Base-by-base conservation (phyloP, 2,888 invertebrate species). In the Volucella inanis region DNA sequence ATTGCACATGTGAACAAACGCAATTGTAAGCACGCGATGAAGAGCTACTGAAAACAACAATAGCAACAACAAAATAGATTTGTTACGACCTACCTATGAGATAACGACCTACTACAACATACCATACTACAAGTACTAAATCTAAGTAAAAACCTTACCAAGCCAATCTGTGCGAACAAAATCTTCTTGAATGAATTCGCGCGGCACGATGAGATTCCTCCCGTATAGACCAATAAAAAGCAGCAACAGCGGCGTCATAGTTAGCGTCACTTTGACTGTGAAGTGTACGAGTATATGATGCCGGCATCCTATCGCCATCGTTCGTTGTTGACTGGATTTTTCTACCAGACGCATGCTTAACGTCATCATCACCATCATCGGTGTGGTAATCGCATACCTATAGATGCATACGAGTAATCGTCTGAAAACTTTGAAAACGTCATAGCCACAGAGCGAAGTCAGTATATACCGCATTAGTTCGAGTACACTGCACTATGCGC, bases 281-380 rank as follows among this genome's bases (percentile, higher is more conserved):
- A n/a, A 59, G 61, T 54, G 4, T 41, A 55, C 41, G 49, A 31
- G 3, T 47, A 43, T 15, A 18, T 2, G 22, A 54, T 11, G 38
- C 39, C 39, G 38, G 43, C 88, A 96, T 97, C 87, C 95, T 95
- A 71, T 93, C 94, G 38, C 38, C 22, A 22, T 76, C 49, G 68
- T 4, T 22, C 22, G 22, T 22, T 22, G 22, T 22, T 22, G 22
- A 22, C 22, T 22, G 22, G 3, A 22, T 22, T 22, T 22, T 22
- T 22, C 22, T 22, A 22, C 2, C 22, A 22, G 3, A 22, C 22
- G 62, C 78, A 49, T 72, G 76, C 71, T 64, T 50, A 49, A 54
- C 67, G 49, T 78, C 71, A 71, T 82, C 65, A 68, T 62, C 72
- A 77, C 41, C 74, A 65, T 59, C 59, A 57, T 64, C 68, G 80